Evolutionary conservation across 2,797 vertebrate genomes (phyloP).

Genomic region (Mormyrus hasselquistii): DNA sequence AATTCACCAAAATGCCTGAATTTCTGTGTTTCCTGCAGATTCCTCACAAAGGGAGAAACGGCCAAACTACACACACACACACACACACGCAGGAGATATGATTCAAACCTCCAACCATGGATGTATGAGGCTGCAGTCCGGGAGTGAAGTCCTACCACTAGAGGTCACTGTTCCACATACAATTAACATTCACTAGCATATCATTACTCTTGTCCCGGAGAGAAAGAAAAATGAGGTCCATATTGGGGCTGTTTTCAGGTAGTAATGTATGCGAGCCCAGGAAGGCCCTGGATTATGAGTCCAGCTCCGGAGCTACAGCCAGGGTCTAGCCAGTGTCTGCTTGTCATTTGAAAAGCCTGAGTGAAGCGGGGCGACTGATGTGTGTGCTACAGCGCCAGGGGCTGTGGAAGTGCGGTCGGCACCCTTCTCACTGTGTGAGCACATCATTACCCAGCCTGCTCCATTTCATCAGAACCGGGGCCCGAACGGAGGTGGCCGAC

Average conservation of each 20-base stretch:
- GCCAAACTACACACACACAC: neutral
- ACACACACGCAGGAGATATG: neutral
- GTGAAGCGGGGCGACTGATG: neutral
- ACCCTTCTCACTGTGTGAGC: neutral
- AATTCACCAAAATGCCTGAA: neutral
- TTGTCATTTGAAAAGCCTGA: neutral
- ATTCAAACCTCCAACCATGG: neutral
- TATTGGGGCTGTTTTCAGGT: neutral
- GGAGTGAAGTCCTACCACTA: conserved; percentile 5
- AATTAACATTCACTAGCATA: neutral
- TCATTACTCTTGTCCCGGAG: neutral
- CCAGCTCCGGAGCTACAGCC: neutral
- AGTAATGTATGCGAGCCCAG: neutral
- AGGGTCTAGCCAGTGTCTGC: neutral
- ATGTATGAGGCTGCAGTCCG: neutral
- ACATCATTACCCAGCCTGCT: neutral
- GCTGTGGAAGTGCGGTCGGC: neutral
- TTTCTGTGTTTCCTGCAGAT: neutral
- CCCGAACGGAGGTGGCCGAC: neutral
- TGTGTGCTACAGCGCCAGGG: neutral
- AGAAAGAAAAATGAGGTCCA: neutral
- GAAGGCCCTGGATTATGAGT: neutral
- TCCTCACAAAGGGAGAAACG: neutral
- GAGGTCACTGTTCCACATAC: conserved; percentile 19
- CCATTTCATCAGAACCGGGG: neutral